phyloP scores from a whole-genome alignment of 2,888 invertebrate species.

The Eristalis pertinax region DNA sequence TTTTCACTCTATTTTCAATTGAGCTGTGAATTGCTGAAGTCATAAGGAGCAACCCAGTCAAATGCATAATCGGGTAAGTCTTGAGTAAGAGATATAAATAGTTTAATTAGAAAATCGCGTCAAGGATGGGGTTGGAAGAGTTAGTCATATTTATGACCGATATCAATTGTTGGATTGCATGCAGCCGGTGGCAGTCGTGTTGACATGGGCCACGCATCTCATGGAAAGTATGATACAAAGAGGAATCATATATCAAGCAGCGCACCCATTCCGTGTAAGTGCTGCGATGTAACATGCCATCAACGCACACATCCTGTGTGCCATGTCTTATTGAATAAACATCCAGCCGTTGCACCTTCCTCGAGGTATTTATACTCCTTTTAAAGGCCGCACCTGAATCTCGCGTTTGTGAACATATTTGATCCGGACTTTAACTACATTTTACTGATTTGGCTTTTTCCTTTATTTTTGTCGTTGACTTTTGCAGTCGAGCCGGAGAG shows the following conservation, averaged over 20 bases:
- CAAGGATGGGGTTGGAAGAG: neutral
- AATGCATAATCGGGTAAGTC: neutral
- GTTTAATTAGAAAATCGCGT: neutral
- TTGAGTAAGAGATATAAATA: neutral
- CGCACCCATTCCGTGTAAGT: conserved; percentile 8
- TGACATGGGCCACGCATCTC: neutral
- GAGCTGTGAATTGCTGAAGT: conserved; percentile 46
- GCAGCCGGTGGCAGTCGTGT: neutral
- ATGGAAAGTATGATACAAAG: neutral
- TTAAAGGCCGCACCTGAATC: conserved; percentile 48
- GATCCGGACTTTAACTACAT: conserved; percentile 8
- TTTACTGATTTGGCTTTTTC: conserved; percentile 10
- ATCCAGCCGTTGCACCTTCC: conserved; percentile 46
- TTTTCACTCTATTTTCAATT: conserved; percentile 50
- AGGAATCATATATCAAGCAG: neutral
- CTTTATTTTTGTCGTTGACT: neutral
- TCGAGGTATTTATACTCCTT: conserved; percentile 29
- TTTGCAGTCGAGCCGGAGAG: neutral
- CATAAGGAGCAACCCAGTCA: conserved; percentile 11
- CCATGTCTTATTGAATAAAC: conserved; percentile 40
- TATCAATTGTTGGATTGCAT: conserved; percentile 27
- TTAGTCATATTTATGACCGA: neutral
- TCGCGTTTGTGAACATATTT: conserved; percentile 41
- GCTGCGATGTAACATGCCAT: neutral
- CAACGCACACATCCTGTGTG: conserved; percentile 20